Base-by-base conservation (phyloP, 1,140 invertebrate species). In the Idris sp. region DNA sequence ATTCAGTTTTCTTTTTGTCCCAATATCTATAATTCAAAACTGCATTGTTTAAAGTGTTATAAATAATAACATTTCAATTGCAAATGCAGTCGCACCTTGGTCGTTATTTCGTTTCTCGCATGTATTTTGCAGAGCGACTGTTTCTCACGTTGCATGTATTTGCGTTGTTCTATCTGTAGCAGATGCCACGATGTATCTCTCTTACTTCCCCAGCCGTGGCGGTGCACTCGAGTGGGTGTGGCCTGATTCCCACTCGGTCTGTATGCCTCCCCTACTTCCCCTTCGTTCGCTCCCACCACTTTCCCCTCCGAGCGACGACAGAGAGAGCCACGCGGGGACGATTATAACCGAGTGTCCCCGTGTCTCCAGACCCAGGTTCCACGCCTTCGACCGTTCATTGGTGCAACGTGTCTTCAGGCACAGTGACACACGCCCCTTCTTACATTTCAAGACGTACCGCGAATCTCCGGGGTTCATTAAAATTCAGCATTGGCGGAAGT, bases 301-400 rank as follows among this genome's bases (percentile, higher is more conserved):
- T 73, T 77, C 78, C 75, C 75, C 75, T 69, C 67, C 31, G 30
- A 30, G 36, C 64, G 54, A 62, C 61, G 65, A 72, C 65, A 72
- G 41, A 58, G 72, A 43, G 41, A n/a, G n/a, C n/a, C 3, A 72
- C 76, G 49, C 68, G 59, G 51, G 51, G 62, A 65, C 62, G 73
- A 76, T 53, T 64, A 62, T 62, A 62, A 44, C 36, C 48, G 74
- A 68, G 48, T 76, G 74, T 78, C 74, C 53, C 44, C 69, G 62
- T 79, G 78, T 79, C 73, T 69, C 62, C 58, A 62, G 53, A 49
- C 46, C 31, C 41, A 2, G 44, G 68, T 76, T 85, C 83, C 84
- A 87, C 86, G 85, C 86, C 86, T 87, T 86, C 84, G 72, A 67
- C 19, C 62, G 69, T 78, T 67, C 78, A 87, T 87, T 87, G 86